These are phyloP conservation scores for Strigamia maritima DNA, from an alignment of 2,888 invertebrate genomes.

Conservation along the genomic window DNA sequence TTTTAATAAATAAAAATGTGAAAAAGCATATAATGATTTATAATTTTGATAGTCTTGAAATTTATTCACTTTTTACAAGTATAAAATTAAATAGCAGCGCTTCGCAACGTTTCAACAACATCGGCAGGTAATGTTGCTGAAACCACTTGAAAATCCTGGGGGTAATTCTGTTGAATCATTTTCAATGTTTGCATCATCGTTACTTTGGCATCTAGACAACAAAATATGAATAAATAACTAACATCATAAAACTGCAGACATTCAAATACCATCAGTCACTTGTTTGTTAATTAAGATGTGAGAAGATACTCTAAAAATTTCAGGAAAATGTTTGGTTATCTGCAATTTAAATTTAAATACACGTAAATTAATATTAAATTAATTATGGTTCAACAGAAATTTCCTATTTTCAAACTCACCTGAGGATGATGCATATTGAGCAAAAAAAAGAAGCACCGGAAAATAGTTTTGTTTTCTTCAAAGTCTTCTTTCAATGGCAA, in stretches of 20 bases:
- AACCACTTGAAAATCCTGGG: constrained; percentile 33
- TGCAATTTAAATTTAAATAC: neutral
- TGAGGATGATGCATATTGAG: constrained; percentile 62
- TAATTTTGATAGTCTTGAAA: neutral
- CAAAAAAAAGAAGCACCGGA: constrained; percentile 63
- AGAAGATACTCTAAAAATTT: constrained; percentile 40
- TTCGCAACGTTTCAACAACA: neutral
- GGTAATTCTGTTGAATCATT: constrained; percentile 14
- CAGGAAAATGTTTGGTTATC: constrained; percentile 35
- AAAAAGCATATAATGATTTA: neutral
- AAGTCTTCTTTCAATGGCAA: constrained; percentile 71
- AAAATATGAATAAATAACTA: neutral
- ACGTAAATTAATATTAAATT: neutral
- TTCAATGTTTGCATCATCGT: neutral
- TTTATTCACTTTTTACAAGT: neutral
- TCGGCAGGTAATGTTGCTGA: constrained; percentile 7
- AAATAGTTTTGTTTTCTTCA: constrained; percentile 69
- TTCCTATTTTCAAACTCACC: constrained; percentile 29
- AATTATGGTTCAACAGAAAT: neutral
- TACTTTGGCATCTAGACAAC: neutral
- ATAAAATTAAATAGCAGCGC: constrained; percentile 15
- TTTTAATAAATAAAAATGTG: neutral
- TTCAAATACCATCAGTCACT: constrained; percentile 38
- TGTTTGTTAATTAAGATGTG: constrained; percentile 32
- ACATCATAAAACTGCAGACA: neutral